These are phyloP conservation scores for Amiota communis DNA, from an alignment of 2,888 invertebrate genomes.

Conservation along the genomic window DNA sequence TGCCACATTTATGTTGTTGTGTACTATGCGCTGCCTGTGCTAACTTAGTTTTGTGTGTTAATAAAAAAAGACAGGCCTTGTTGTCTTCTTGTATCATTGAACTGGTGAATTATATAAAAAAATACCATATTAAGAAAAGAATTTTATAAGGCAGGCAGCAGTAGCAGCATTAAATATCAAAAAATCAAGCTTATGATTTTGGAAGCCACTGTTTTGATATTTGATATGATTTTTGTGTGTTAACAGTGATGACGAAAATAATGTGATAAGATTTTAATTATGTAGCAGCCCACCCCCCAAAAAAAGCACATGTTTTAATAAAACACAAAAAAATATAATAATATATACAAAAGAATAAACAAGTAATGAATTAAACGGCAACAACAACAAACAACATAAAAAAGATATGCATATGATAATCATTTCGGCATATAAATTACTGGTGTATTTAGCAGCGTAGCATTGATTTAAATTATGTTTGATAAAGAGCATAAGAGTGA, in stretches of 20 bases:
- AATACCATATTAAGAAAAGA: not conserved
- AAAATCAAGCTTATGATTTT: no score
- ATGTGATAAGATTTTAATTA: conserved; percentile 1
- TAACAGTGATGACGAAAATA: conserved; percentile 21
- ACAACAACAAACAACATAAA: conserved; percentile 41
- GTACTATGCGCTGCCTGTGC: not conserved
- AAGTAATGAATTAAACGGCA: conserved; percentile 10
- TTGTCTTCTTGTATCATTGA: not conserved
- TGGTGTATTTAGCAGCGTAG: conserved; percentile 2
- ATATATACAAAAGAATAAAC: not conserved
- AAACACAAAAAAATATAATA: not conserved
- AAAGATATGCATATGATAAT: conserved; percentile 38
- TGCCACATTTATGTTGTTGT: conserved; percentile 18
- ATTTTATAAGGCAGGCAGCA: no score
- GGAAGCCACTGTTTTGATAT: no score
- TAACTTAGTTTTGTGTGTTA: no score
- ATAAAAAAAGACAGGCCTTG: no score
- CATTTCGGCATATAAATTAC: not conserved
- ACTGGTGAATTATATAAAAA: not conserved
- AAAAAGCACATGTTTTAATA: conserved; percentile 9
- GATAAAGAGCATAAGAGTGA: not conserved
- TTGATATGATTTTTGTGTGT: no score
- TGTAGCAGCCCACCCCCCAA: not conserved
- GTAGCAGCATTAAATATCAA: no score
- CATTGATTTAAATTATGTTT: not conserved